Evolutionary conservation across 2,888 invertebrate genomes (phyloP), one percentile per base, ranked within the genome.

Genomic region (Xestia rhomboidea): DNA sequence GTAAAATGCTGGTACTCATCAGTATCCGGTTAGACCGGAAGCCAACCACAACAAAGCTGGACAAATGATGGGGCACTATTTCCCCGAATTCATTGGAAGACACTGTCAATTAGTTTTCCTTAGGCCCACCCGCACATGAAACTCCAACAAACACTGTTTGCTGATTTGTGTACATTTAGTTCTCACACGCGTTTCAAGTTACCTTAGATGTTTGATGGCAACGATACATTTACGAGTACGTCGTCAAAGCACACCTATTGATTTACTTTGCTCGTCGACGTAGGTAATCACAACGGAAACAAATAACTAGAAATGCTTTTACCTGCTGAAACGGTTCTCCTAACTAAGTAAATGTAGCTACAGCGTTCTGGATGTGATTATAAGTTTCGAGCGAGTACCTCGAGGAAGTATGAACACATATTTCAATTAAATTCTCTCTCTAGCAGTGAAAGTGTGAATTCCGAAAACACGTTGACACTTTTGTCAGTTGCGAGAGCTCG

Each of bases 401-500:
- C 34, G 62, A 46, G 54, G 54, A 67, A 81, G 62, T 71, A 63
- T 30, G 71, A 78, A 71, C 64, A 74, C 67, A 76, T 82, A 70
- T 71, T 75, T 79, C 60, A 70, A 73, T 75, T 60, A 68, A 71
- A 73, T 77, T 79, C 60, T 69, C 67, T 64, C 64, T 62, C 30
- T 49, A 57, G 38, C 34, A 67, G 80, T 41, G 85, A 87, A 87
- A 88, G 85, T 82, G 71, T 46, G 63, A 77, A 74, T 68, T 79
- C 38, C 51, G 66, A 76, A 74, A 76, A 79, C 66, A 84, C 75
- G 72, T 78, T 76, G 67, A 24, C 57, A 76, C 51, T 84, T 86
- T 77, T 81, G 70, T 68, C 70, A 82, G 51, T 73, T n/a, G n/a
- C 64, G 60, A 44, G 21, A 68, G 70, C 72, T 79, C 41, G 62